Percentiles rank a stretch among this genome's conserved stretches.
These are phyloP conservation scores for Lycophotia porphyrea DNA, from an alignment of 2,888 invertebrate species.

Conservation along the genomic window DNA sequence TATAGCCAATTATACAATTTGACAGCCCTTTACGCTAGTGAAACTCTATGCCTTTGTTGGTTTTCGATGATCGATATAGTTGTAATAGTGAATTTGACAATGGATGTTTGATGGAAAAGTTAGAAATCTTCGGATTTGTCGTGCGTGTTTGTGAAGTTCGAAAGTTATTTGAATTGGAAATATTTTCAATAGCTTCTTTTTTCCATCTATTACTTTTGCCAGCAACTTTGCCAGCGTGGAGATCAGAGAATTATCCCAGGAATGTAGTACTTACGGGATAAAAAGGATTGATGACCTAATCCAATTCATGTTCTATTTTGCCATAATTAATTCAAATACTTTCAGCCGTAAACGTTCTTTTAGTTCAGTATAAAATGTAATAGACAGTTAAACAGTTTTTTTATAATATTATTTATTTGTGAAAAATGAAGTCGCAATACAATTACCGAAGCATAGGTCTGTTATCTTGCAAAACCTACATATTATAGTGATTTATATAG, in stretches of 20 bases:
- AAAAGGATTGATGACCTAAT: too few relatives aligned
- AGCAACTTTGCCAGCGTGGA: too few relatives aligned
- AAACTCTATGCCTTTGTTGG: constrained; percentile 66
- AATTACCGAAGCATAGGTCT: not conserved
- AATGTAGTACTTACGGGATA: too few relatives aligned
- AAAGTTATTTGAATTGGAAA: constrained; percentile 23
- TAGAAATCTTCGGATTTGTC: constrained; percentile 22
- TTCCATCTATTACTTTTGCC: too few relatives aligned
- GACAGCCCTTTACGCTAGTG: constrained; percentile 48
- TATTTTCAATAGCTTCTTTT: not conserved
- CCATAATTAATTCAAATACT: too few relatives aligned
- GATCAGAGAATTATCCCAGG: too few relatives aligned
- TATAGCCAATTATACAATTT: not conserved
- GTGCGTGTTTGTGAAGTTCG: constrained; percentile 31
- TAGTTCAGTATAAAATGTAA: too few relatives aligned
- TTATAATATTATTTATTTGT: too few relatives aligned
- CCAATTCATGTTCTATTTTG: too few relatives aligned
- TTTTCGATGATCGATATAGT: constrained; percentile 65
- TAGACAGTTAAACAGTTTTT: too few relatives aligned
- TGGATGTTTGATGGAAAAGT: constrained; percentile 37
- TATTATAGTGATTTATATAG: constrained; percentile 1
- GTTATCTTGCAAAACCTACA: not conserved
- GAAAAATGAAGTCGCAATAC: too few relatives aligned
- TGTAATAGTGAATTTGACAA: constrained; percentile 52
- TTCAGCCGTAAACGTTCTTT: too few relatives aligned